Percentiles rank a stretch among this genome's conserved stretches.
phyloP scores from a whole-genome alignment of 2,888 invertebrate species.

The Alentia gelatinosa region DNA sequence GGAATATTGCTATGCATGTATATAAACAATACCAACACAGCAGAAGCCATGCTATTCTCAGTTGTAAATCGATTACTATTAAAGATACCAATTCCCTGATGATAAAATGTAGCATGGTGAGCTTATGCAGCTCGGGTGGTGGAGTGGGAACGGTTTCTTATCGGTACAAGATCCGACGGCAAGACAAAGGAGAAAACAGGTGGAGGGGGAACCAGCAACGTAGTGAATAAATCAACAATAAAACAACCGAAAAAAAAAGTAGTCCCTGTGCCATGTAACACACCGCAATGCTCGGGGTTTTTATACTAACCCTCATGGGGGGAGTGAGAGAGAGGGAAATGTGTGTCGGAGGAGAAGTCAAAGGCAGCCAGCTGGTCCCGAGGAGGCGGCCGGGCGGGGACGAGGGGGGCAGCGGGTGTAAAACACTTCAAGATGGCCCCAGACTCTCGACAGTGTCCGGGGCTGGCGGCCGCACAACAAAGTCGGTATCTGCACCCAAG shows the following conservation, averaged over 20 bases:
- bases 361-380: neutral
- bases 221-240: neutral
- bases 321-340: neutral
- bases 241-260: neutral
- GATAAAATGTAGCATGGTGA: too few species aligned
- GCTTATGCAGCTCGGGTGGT: too few species aligned
- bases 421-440: slow-evolving; percentile 43
- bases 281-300: neutral
- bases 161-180: too few species aligned
- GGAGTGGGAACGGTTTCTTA: too few species aligned
- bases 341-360: neutral
- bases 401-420: slow-evolving; percentile 9
- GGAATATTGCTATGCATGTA: too few species aligned
- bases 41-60: too few species aligned
- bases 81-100: too few species aligned
- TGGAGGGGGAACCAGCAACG: neutral
- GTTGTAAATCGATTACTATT: too few species aligned
- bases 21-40: too few species aligned
- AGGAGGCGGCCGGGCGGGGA: neutral
- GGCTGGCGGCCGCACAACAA: neutral
- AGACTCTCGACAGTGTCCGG: neutral
- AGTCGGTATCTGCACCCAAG: neutral
- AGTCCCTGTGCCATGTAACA: neutral
- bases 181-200: slow-evolving; percentile 16
- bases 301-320: neutral